Evolutionary conservation across 2,797 vertebrate species (phyloP), one percentile per base, ranked within the genome.

Genomic region (Periophthalmus magnuspinnatus): DNA sequence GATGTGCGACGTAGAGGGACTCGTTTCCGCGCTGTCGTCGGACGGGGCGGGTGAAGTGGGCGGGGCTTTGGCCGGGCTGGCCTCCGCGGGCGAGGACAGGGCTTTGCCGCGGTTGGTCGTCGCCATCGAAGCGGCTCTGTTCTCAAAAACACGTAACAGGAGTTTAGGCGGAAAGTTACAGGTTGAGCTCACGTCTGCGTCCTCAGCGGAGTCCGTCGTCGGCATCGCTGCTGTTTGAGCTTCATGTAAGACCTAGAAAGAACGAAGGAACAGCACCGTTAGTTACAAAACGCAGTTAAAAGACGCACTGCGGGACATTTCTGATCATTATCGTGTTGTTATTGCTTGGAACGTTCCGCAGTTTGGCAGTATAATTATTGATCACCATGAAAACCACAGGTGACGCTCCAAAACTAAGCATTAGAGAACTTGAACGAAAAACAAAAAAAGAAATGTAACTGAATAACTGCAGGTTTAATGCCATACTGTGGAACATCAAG

Each of bases 41-140:
- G 71, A 63, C 0, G 52, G 28, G 14, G 71, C 57, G 4, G 84
- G 67, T 6, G 72, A 68, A 0, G 75, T 52, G 22, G 55, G 71
- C 34, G 74, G 60, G 8, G 78, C 55, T 59, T 88, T 92, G 38
- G 88, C 86, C 0, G 80, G 86, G 68, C 86, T 88, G 0, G 79
- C 91, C 77, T 90, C 86, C 13, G 78, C 79, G 19, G 91, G 90
- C 2, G 89, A 90, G 4, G 78, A 74, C 8, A 76, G 81, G 16
- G 81, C 52, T 0, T 47, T 56, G 1, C 58, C 77, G 59, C 68
- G 57, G 34, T 79, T 80, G 4, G 67, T 73, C 11, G 72, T 87
- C 0, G 84, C 80, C 78, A 89, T 68, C 10, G 87, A 84, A n/a
- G 85, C 74, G 0, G 84, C 88, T 70, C 79, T 81, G 21, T 67